Evolutionary conservation across 35 echinoderm and acorn worm genomes (phyloP).

Genomic region (Ophioderma brevispina): DNA sequence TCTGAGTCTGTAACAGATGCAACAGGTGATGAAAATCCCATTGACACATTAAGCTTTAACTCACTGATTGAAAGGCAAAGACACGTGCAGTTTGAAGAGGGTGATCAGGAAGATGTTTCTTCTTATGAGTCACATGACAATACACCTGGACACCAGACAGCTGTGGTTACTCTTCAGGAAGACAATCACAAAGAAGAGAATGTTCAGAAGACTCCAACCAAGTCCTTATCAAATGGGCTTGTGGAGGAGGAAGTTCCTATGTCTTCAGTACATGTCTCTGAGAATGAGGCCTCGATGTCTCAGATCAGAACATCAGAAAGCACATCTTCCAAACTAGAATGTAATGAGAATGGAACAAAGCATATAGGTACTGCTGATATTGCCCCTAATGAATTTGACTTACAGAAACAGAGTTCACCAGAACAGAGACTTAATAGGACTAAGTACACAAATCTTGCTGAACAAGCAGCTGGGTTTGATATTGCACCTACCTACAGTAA

Average conservation of each 20-base stretch:
- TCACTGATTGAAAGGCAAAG: background rate
- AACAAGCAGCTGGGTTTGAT: background rate
- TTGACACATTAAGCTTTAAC: too few species aligned
- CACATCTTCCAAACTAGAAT: background rate
- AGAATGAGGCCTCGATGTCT: background rate
- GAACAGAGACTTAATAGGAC: background rate
- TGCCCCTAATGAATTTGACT: background rate
- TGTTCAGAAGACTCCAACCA: too few species aligned
- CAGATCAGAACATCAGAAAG: background rate
- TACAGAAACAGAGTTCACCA: background rate
- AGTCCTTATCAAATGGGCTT: too few species aligned
- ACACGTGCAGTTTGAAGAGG: background rate
- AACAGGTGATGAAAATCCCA: background rate
- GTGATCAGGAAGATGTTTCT: background rate
- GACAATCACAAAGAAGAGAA: background rate
- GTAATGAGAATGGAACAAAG: background rate
- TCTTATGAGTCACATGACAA: background rate
- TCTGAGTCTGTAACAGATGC: background rate
- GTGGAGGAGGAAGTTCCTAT: too few species aligned
- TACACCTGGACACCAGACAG: background rate
- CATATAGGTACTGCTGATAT: background rate
- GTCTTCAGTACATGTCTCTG: too few species aligned
- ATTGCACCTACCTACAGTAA: background rate
- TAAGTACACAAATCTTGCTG: background rate
- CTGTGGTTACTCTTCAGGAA: background rate